Evolutionary conservation across 2,888 invertebrate genomes (phyloP).

Genomic region (Cepaea hortensis): DNA sequence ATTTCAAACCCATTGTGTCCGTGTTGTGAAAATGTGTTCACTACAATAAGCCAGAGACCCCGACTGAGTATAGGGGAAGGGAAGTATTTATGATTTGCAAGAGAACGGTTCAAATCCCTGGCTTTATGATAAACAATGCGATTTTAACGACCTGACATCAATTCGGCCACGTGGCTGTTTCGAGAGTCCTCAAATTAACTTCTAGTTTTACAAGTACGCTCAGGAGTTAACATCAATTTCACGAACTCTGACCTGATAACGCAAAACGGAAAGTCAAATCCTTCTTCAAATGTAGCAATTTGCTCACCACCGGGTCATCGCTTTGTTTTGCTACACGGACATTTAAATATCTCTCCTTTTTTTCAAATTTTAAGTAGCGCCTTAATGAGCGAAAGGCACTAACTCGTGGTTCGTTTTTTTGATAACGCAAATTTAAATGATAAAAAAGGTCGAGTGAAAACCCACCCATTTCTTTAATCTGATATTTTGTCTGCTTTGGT

Average conservation of each 20-base stretch:
- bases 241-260: background rate
- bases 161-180: background rate
- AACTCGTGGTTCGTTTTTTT: background rate
- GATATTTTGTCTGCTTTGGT: background rate
- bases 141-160: background rate
- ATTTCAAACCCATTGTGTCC: too few relatives aligned
- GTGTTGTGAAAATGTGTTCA: too few relatives aligned
- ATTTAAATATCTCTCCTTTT: background rate
- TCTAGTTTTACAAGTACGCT: background rate
- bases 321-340: background rate
- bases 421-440: background rate
- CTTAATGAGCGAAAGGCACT: background rate
- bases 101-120: too few relatives aligned
- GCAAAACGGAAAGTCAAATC: constrained; percentile 3
- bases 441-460: constrained; percentile 1
- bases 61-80: too few relatives aligned
- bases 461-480: constrained; percentile 1
- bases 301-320: constrained; percentile 22
- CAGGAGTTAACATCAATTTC: background rate
- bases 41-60: too few relatives aligned
- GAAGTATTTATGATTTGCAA: too few relatives aligned
- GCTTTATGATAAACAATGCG: too few relatives aligned
- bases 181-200: background rate
- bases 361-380: background rate
- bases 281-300: background rate